Base-by-base conservation (phyloP, 2,113 vertebrate species). In the Furnarius figulus region DNA sequence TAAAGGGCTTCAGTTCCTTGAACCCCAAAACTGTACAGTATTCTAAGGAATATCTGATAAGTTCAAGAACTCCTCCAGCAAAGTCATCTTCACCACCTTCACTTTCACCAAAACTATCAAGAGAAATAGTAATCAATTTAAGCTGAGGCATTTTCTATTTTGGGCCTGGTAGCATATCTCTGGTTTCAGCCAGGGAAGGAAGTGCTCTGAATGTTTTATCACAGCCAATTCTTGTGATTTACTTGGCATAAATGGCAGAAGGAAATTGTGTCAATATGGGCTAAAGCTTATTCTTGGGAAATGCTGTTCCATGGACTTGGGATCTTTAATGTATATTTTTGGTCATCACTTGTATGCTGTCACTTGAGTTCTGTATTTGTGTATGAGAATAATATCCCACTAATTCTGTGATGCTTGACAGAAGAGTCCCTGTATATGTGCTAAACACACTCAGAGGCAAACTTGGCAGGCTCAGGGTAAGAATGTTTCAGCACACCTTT, bases 171-270 rank as follows among this genome's bases (percentile, higher is more conserved):
- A 91, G 75, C 39, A 2, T 42, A 40, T 85, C 68, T 93, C 47
- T 94, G 56, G 33, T 90, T 81, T 96, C 76, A 90, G 92, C 52
- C 65, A 55, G 79, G 44, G 56, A 91, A 94, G 71, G 87, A 94
- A 86, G 52, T 81, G 61, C 96, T 93, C 46, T 5, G 42, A 81
- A 39, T 55, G 66, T 76, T 91, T 72, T 87, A 50, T 82, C 78
- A 73, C 62, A 82, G 91, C 56, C 78, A 93, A 75, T 49, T 91
- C 78, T 90, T 89, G 37, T 87, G 87, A 91, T 87, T 94, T 91
- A 87, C 67, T 95, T 96, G 71, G 40, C 66, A 20, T 79, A 87
- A 76, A 42, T 82, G 67, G 49, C 87, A 95, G 78, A 83, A 91
- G 27, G 50, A 91, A 90, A 85, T 71, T 56, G 24, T 65, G 75